phyloP scores from a whole-genome alignment of 2,888 invertebrate genomes.

The Rotaria sp. region DNA sequence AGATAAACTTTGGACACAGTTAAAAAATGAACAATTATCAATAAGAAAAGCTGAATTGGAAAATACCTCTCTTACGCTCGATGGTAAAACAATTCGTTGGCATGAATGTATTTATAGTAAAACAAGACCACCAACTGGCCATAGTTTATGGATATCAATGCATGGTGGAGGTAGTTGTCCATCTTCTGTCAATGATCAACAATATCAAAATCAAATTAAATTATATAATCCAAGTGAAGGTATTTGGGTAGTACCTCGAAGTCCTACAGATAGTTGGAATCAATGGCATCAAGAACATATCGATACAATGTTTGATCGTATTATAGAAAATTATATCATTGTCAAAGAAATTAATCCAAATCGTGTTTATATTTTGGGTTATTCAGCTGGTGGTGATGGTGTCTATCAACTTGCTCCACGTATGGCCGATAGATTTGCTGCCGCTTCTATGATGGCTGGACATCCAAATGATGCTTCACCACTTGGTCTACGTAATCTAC shows the following conservation, averaged over 20 bases:
- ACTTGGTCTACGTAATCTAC: neutral
- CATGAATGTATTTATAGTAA: neutral
- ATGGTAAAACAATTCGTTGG: neutral
- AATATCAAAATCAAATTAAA: neutral
- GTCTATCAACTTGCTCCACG: neutral
- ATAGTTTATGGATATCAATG: conserved; percentile 7
- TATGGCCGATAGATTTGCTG: neutral
- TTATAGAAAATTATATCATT: neutral
- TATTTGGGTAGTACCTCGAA: conserved; percentile 4
- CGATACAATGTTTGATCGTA: neutral
- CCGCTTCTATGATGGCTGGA: neutral
- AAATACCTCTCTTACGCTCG: neutral
- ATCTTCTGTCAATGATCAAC: neutral
- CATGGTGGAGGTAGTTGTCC: neutral
- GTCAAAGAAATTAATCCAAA: neutral
- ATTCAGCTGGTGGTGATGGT: neutral
- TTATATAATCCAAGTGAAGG: neutral
- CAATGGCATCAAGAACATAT: conserved; percentile 9
- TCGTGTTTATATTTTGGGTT: neutral
- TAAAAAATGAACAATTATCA: neutral
- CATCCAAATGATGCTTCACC: neutral
- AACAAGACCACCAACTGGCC: neutral
- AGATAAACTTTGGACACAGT: neutral
- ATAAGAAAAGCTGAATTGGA: neutral
- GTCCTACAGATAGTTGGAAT: neutral